Percentiles rank a stretch among this genome's conserved stretches.
Conservation (phyloP, 1,140 invertebrate genomes). For the Heliconius nattereri region DNA sequence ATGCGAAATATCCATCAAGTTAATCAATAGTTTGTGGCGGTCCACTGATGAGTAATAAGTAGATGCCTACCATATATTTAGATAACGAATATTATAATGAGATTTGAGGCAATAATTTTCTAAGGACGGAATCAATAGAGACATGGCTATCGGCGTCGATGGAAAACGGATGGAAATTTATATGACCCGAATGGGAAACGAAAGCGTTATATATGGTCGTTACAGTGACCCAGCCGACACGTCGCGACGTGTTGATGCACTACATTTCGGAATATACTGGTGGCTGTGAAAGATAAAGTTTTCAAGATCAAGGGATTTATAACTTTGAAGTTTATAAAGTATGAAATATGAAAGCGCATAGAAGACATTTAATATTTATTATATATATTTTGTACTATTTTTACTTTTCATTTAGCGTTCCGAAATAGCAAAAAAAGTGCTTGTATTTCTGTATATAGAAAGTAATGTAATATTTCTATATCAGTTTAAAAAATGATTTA, state of each 20-base stretch:
- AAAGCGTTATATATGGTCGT: slow-evolving; percentile 36
- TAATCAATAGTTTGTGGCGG: slow-evolving; percentile 8
- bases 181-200: slow-evolving; percentile 36
- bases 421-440: no score
- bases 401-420: no score
- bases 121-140: slow-evolving; percentile 23
- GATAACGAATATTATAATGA: slow-evolving; percentile 29
- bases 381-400: neutral
- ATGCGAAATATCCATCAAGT: neutral
- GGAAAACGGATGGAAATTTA: slow-evolving; percentile 36
- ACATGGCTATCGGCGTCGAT: slow-evolving; percentile 31
- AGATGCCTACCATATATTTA: slow-evolving; percentile 1
- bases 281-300: neutral
- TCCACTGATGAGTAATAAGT: neutral
- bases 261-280: neutral
- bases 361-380: neutral
- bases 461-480: no score
- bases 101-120: slow-evolving; percentile 27
- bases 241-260: slow-evolving; percentile 17
- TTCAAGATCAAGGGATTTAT: neutral
- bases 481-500: no score
- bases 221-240: slow-evolving; percentile 31
- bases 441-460: no score
- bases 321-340: neutral
- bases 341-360: neutral